These are phyloP conservation scores for Neoscelio sp. DNA, from an alignment of 2,888 invertebrate species.

Conservation along the genomic window DNA sequence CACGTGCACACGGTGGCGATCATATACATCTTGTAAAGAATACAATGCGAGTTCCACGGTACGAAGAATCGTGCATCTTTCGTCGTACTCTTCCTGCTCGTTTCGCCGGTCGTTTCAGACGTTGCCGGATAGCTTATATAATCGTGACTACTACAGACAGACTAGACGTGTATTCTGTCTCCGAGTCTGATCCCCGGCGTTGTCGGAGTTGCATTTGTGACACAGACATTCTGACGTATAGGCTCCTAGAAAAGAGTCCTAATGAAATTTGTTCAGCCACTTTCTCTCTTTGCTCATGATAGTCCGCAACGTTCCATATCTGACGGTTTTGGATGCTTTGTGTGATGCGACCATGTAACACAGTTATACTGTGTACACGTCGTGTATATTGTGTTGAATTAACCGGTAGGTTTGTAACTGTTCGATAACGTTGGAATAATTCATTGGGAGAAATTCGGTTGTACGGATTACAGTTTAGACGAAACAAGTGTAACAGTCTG, in stretches of 20 bases:
- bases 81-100: slow-evolving; percentile 44
- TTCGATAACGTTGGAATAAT: slow-evolving; percentile 27
- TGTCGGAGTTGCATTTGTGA: slow-evolving; percentile 42
- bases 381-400: slow-evolving; percentile 53
- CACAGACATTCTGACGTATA: slow-evolving; percentile 42
- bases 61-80: slow-evolving; percentile 44
- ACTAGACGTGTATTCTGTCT: slow-evolving; percentile 56
- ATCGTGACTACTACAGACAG: slow-evolving; percentile 67
- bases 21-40: slow-evolving; percentile 19
- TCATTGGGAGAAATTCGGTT: too few relatives aligned
- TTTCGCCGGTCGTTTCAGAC: slow-evolving; percentile 40
- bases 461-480: too few relatives aligned
- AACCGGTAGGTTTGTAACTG: not conserved
- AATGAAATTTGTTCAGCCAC: slow-evolving; percentile 65
- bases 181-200: slow-evolving; percentile 45
- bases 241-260: slow-evolving; percentile 48
- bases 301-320: not conserved
- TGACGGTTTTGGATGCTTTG: slow-evolving; percentile 51
- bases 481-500: too few relatives aligned
- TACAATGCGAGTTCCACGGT: slow-evolving; percentile 59
- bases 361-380: slow-evolving; percentile 39
- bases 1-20: slow-evolving; percentile 16
- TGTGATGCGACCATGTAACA: slow-evolving; percentile 2
- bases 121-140: slow-evolving; percentile 68
- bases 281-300: slow-evolving; percentile 58